Conservation (phyloP, 2,888 invertebrate species). For the Sphinx pinastri region DNA sequence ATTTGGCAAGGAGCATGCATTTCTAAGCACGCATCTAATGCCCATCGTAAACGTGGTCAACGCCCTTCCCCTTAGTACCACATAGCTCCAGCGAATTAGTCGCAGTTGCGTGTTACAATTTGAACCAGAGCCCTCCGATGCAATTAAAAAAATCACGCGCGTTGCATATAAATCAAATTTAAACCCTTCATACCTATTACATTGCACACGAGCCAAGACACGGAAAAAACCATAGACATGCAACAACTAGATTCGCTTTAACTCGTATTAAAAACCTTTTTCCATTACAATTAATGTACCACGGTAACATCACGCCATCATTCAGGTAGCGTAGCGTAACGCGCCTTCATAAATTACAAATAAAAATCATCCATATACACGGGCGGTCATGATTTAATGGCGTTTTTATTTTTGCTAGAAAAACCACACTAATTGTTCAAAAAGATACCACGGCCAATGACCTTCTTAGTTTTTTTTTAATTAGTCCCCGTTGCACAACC, state of each 20-base stretch:
- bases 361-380: conserved; percentile 41
- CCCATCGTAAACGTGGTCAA: neutral
- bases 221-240: neutral
- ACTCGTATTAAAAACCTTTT: conserved; percentile 35
- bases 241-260: conserved; percentile 12
- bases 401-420: conserved; percentile 55
- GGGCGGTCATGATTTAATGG: conserved; percentile 54
- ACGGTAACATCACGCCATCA: conserved; percentile 48
- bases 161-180: neutral
- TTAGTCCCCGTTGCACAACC: conserved; percentile 40
- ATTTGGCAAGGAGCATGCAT: neutral
- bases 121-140: neutral
- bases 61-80: neutral
- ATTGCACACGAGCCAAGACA: neutral
- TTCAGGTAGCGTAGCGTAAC: conserved; percentile 53
- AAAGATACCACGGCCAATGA: conserved; percentile 47
- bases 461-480: conserved; percentile 44
- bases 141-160: conserved; percentile 10
- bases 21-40: neutral
- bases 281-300: conserved; percentile 44
- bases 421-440: conserved; percentile 49
- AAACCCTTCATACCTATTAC: neutral
- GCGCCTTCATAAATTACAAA: conserved; percentile 59
- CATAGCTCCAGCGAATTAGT: neutral
- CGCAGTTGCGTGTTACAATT: conserved; percentile 4